Percentiles rank a stretch among this genome's conserved stretches.
Conservation (phyloP, 2,888 invertebrate genomes). For the Troides helena region DNA sequence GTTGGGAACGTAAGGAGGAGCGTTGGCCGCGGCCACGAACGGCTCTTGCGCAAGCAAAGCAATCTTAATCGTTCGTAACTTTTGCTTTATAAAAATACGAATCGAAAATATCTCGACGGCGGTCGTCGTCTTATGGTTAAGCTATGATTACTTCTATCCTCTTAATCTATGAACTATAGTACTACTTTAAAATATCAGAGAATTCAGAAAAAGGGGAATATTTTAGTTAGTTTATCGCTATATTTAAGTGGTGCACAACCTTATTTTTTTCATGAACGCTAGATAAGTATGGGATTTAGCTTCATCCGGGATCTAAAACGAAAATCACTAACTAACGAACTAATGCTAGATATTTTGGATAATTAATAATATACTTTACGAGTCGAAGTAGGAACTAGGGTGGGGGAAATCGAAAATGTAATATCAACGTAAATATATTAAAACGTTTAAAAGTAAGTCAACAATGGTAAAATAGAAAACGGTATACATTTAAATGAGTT, state of each 20-base stretch:
- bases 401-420: slow-evolving; percentile 47
- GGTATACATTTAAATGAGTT: slow-evolving; percentile 38
- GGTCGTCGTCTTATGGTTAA: slow-evolving; percentile 73
- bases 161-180: slow-evolving; percentile 69
- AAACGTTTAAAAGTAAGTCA: slow-evolving; percentile 34
- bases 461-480: slow-evolving; percentile 35
- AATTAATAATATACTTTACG: slow-evolving; percentile 50
- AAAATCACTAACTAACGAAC: slow-evolving; percentile 60
- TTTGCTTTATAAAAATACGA: slow-evolving; percentile 80
- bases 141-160: slow-evolving; percentile 72
- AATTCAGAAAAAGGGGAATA: slow-evolving; percentile 78
- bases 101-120: slow-evolving; percentile 79
- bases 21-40: slow-evolving; percentile 59
- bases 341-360: slow-evolving; percentile 56
- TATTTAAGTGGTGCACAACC: slow-evolving; percentile 80
- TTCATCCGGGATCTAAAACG: slow-evolving; percentile 63
- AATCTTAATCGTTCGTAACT: slow-evolving; percentile 74
- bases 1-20: slow-evolving; percentile 39
- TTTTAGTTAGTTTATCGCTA: slow-evolving; percentile 69
- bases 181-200: slow-evolving; percentile 79
- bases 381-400: slow-evolving; percentile 71
- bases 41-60: slow-evolving; percentile 72
- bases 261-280: slow-evolving; percentile 79
- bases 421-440: slow-evolving; percentile 36
- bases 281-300: slow-evolving; percentile 74